Conservation (phyloP, 2,797 vertebrate genomes). For the Cossypha niveicapilla region DNA sequence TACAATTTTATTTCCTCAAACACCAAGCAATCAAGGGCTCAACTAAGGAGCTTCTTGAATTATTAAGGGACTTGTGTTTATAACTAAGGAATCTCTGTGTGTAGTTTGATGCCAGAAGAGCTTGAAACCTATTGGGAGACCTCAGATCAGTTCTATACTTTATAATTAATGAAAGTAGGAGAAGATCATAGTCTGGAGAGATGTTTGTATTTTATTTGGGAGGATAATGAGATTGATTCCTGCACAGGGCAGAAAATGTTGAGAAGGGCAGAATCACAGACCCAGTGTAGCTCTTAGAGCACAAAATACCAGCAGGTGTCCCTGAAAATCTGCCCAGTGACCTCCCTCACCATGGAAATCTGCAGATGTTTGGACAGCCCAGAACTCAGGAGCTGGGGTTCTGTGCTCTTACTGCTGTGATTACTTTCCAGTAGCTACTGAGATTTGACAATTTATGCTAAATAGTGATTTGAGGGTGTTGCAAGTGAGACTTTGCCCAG, state of each 20-base stretch:
- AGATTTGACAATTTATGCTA: background rate
- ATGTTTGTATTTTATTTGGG: background rate
- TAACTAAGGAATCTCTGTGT: background rate
- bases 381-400: background rate
- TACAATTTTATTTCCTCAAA: background rate
- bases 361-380: background rate
- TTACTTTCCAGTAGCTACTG: background rate
- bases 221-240: background rate
- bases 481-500: background rate
- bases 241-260: background rate
- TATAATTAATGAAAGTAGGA: background rate
- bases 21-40: background rate
- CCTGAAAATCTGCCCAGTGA: background rate
- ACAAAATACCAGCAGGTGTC: background rate
- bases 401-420: background rate
- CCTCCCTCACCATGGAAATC: background rate
- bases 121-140: background rate
- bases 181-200: background rate
- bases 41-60: background rate
- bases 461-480: background rate
- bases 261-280: background rate
- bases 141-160: background rate
- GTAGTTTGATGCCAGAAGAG: background rate
- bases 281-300: background rate
- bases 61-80: rapidly evolving